Conservation (phyloP, 1,140 invertebrate species). For the Drosophila kohkoa region DNA sequence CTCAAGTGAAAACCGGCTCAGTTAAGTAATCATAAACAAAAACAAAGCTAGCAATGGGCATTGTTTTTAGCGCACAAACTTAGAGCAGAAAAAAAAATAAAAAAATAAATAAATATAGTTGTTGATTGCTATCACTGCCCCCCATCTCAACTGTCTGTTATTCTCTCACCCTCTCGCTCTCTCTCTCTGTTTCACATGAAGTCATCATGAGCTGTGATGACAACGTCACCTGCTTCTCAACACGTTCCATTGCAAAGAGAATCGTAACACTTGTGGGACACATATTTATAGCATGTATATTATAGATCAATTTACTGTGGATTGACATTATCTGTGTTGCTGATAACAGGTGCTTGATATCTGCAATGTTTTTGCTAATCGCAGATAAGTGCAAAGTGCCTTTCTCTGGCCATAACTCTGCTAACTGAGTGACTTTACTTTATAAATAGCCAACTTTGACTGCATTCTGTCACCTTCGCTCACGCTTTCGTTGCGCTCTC, state of each 20-base stretch:
- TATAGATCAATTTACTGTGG: background rate
- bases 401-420: conserved; percentile 11
- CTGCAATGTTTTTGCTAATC: conserved; percentile 1
- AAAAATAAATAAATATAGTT: conserved; percentile 40
- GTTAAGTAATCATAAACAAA: conserved; percentile 60
- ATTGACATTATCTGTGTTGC: conserved; percentile 4
- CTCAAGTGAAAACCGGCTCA: conserved; percentile 76
- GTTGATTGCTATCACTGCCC: conserved; percentile 48
- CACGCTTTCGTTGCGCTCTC: background rate
- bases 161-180: conserved; percentile 21
- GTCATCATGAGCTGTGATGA: conserved; percentile 34
- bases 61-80: conserved; percentile 19
- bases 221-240: conserved; percentile 18
- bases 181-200: conserved; percentile 33
- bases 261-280: background rate
- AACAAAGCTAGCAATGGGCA: conserved; percentile 31
- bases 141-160: conserved; percentile 25
- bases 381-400: background rate
- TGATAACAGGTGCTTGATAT: conserved; percentile 39
- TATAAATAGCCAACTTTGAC: conserved; percentile 68
- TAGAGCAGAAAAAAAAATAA: conserved; percentile 25
- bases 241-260: background rate
- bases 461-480: conserved; percentile 60
- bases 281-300: background rate
- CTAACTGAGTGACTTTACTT: conserved; percentile 24